Evolutionary conservation across 2,888 invertebrate genomes (phyloP).

Genomic region (Eupithecia pulchellata): DNA sequence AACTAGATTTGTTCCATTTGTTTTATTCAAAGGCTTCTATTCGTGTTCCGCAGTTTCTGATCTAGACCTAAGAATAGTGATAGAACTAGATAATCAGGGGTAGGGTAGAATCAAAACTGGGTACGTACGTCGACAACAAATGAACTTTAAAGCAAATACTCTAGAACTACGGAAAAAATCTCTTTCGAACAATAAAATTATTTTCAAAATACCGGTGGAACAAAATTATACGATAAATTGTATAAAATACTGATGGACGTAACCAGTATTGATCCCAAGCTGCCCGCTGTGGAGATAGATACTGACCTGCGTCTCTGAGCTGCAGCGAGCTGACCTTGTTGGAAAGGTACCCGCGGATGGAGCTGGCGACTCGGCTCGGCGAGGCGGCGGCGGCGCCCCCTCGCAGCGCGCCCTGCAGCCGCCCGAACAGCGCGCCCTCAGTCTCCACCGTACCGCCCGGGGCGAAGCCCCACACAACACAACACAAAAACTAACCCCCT

Average conservation of each 20-base stretch:
- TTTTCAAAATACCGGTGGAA: no score
- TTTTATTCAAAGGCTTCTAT: not conserved
- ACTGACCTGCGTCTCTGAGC: conserved; percentile 90
- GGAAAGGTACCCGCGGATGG: conserved; percentile 89
- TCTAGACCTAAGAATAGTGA: not conserved
- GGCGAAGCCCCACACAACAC: conserved; percentile 57
- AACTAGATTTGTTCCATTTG: not conserved
- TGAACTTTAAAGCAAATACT: no score
- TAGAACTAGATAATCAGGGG: no score
- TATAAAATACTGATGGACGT: no score
- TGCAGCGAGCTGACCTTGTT: conserved; percentile 88
- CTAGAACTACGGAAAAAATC: no score
- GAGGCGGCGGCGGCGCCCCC: conserved; percentile 86
- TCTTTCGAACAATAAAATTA: no score
- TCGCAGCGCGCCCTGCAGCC: conserved; percentile 88
- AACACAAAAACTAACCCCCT: not conserved
- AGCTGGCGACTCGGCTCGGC: conserved; percentile 89
- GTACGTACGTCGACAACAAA: no score
- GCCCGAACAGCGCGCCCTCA: conserved; percentile 86
- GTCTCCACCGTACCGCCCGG: conserved; percentile 81
- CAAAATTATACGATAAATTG: no score
- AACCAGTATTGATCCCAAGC: no score
- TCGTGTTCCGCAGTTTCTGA: not conserved
- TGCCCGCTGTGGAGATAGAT: no score
- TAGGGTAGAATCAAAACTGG: no score